Percentiles rank a stretch among this genome's conserved stretches.
Conservation (phyloP, 2,113 vertebrate genomes). For the Anhinga anhinga region DNA sequence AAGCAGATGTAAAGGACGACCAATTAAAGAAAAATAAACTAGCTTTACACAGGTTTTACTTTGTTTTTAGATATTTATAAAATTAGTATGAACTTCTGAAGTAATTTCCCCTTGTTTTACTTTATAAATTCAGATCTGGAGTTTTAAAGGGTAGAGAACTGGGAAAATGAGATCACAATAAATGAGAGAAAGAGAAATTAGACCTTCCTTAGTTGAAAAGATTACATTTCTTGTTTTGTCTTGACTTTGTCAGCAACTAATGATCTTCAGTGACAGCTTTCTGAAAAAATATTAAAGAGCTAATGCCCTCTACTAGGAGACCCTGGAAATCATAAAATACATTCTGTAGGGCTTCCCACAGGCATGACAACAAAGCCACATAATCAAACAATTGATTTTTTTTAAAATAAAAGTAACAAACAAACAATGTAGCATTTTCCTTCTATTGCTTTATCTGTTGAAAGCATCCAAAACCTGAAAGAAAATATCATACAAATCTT, state of each 20-base stretch:
- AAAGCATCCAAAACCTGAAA: not conserved
- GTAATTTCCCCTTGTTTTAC: not conserved
- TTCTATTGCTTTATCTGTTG: not conserved
- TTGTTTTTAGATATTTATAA: not conserved
- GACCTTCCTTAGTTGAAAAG: not conserved
- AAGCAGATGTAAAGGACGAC: not conserved
- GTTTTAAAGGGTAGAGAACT: not conserved
- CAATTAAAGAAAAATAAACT: not conserved
- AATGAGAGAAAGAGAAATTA: not conserved
- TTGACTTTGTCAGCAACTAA: not conserved
- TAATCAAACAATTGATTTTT: not conserved
- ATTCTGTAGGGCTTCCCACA: not conserved
- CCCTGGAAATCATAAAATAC: not conserved
- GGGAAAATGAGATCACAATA: not conserved
- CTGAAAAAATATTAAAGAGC: not conserved
- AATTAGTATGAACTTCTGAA: not conserved
- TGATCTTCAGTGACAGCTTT: not conserved
- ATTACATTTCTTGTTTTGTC: not conserved
- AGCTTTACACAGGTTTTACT: not conserved
- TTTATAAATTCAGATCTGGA: not conserved
- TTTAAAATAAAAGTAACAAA: too few species aligned
- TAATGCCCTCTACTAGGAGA: not conserved
- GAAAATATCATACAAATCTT: not conserved
- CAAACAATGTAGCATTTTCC: accelerated
- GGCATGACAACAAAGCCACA: not conserved